Conservation (phyloP, 2,888 invertebrate species). For the Cerceris ruficornis region DNA sequence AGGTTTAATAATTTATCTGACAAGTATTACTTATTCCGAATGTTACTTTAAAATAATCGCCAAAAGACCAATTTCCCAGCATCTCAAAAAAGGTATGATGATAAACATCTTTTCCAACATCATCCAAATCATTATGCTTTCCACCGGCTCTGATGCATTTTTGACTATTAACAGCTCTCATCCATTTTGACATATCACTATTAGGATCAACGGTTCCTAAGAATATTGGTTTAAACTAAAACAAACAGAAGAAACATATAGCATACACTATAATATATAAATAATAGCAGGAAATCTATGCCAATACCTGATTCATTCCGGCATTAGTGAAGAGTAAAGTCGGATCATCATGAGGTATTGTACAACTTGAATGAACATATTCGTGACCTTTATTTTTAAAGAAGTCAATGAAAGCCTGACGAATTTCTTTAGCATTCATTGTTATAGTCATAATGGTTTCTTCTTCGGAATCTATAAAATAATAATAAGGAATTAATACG, state of each 20-base stretch:
- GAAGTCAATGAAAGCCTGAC: constrained; percentile 94
- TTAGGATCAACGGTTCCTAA: constrained; percentile 97
- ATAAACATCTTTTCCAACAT: constrained; percentile 99
- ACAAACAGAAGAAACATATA: constrained; percentile 24
- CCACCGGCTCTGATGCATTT: constrained; percentile 99
- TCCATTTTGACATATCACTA: constrained; percentile 95
- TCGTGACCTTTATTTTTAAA: constrained; percentile 93
- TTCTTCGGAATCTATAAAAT: constrained; percentile 10
- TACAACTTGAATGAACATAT: constrained; percentile 98
- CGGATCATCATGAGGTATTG: constrained; percentile 98
- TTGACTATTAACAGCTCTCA: constrained; percentile 96
- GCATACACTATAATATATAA: constrained; percentile 5
- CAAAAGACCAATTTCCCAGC: constrained; percentile 99
- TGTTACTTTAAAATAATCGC: constrained; percentile 97
- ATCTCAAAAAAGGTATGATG: constrained; percentile 99
- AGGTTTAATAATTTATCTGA: constrained; percentile 1
- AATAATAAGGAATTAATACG: background rate
- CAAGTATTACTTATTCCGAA: background rate
- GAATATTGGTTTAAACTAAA: constrained; percentile 97
- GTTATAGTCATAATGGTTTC: constrained; percentile 19
- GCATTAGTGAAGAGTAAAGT: constrained; percentile 99
- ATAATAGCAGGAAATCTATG: constrained; percentile 16
- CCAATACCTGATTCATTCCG: constrained; percentile 96
- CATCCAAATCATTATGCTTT: constrained; percentile 99
- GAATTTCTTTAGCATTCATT: constrained; percentile 90